Evolutionary conservation across 2,888 invertebrate species (phyloP).

Genomic region (Nezara viridula): DNA sequence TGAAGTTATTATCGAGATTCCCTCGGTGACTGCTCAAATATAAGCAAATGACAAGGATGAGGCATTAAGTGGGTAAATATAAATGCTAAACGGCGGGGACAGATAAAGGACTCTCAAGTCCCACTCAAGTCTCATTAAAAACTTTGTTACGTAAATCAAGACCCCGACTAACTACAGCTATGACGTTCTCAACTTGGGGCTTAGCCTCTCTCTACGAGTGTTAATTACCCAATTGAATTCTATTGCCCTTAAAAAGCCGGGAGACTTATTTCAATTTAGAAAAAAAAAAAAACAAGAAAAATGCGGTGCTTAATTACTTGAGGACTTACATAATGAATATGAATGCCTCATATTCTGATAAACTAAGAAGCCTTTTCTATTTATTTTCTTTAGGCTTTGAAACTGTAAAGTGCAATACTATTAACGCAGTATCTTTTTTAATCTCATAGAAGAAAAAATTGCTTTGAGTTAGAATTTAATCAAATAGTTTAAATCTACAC

Average conservation of each 20-base stretch:
- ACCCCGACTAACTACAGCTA: not conserved
- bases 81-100: not conserved
- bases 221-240: not conserved
- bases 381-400: not conserved
- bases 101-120: slow-evolving; percentile 24
- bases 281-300: not conserved
- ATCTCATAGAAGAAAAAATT: not conserved
- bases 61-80: not conserved
- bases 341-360: not conserved
- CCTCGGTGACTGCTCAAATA: too few relatives aligned
- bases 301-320: not conserved
- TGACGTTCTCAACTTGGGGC: not conserved
- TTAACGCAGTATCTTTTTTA: not conserved
- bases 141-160: slow-evolving; percentile 33
- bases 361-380: not conserved
- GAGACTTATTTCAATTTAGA: not conserved
- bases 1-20: not conserved
- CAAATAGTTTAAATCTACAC: too few relatives aligned
- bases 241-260: not conserved
- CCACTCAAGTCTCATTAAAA: slow-evolving; percentile 23
- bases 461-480: not conserved
- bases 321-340: not conserved
- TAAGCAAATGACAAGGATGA: slow-evolving; percentile 17
- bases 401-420: not conserved
- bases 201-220: not conserved